Percentiles rank a stretch among this genome's conserved stretches.
Evolutionary conservation across 2,888 invertebrate genomes (phyloP).

Genomic region (Uropetala carovei): DNA sequence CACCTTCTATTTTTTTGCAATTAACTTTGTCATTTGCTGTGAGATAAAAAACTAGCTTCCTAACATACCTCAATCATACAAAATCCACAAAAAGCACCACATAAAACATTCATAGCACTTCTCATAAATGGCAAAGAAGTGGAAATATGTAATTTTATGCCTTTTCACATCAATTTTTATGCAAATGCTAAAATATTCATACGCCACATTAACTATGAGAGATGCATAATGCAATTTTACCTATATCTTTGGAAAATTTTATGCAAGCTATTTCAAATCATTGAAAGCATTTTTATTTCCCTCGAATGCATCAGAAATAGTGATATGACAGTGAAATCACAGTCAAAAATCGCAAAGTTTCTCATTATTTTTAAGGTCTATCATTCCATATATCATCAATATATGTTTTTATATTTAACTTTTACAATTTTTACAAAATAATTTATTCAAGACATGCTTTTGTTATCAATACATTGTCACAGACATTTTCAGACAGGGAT

Average conservation of each 20-base stretch:
- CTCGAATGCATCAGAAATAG: slow-evolving; percentile 43
- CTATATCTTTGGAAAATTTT: slow-evolving; percentile 16
- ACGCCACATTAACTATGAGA: background rate
- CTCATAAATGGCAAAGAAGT: slow-evolving; percentile 30
- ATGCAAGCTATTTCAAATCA: slow-evolving; percentile 43
- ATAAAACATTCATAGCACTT: slow-evolving; percentile 41
- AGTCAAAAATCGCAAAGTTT: slow-evolving; percentile 46
- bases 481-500: slow-evolving; percentile 54
- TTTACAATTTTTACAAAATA: slow-evolving; percentile 64
- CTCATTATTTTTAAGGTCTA: slow-evolving; percentile 39
- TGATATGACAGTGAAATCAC: slow-evolving; percentile 62
- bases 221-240: background rate
- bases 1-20: slow-evolving; percentile 56
- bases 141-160: background rate
- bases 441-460: slow-evolving; percentile 64
- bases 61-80: slow-evolving; percentile 32
- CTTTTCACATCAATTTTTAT: slow-evolving; percentile 47
- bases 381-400: slow-evolving; percentile 36
- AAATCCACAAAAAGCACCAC: slow-evolving; percentile 55
- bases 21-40: slow-evolving; percentile 54
- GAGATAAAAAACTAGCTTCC: slow-evolving; percentile 49
- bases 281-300: slow-evolving; percentile 42
- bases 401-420: slow-evolving; percentile 50
- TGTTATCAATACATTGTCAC: slow-evolving; percentile 61
- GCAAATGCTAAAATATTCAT: slow-evolving; percentile 44